These are phyloP conservation scores for Pseudomyrmex sp. DNA, from an alignment of 1,140 invertebrate genomes.

Conservation along the genomic window DNA sequence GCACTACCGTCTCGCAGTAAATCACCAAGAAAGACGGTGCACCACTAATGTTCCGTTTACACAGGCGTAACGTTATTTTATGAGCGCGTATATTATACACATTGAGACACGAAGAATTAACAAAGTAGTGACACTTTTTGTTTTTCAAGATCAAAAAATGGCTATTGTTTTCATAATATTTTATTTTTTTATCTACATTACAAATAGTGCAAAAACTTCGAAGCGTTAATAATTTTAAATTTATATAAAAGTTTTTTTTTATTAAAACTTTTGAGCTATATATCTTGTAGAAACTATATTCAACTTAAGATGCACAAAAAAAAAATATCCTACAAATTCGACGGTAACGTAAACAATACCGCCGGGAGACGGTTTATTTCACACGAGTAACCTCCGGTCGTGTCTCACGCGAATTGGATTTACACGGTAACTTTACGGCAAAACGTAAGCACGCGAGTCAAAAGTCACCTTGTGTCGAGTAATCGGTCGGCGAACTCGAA, in stretches of 20 bases:
- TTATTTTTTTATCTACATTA: too few species aligned
- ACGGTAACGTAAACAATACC: background rate
- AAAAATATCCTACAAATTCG: background rate
- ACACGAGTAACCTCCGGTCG: background rate
- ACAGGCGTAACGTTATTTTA: constrained; percentile 18
- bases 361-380: constrained; percentile 11
- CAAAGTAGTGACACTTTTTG: background rate
- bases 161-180: too few species aligned
- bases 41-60: constrained; percentile 23
- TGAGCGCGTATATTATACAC: constrained; percentile 8
- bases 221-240: background rate
- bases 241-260: background rate
- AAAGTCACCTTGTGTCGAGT: constrained; percentile 13
- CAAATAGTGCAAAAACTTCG: too few species aligned
- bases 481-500: constrained; percentile 26
- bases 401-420: constrained; percentile 37
- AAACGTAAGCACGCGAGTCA: constrained; percentile 9
- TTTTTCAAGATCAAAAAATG: background rate
- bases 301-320: background rate
- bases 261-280: background rate
- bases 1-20: background rate
- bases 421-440: constrained; percentile 10
- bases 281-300: background rate
- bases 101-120: constrained; percentile 1
- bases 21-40: constrained; percentile 6